Evolutionary conservation across 1,140 invertebrate species (phyloP).

Genomic region (Pectinophora gossypiella): DNA sequence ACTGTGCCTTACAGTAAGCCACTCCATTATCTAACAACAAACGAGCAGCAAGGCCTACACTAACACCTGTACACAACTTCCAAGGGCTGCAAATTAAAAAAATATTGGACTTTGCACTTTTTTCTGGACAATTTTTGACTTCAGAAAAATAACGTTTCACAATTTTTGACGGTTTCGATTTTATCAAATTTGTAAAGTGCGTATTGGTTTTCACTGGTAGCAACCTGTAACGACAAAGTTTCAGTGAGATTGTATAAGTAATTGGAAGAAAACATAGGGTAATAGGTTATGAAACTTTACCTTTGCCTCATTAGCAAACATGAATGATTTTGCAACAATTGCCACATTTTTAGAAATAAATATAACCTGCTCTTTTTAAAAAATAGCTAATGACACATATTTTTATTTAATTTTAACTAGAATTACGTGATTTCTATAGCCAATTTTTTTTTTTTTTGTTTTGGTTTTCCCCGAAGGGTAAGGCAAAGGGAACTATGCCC

Average conservation of each 20-base stretch:
- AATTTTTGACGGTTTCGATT: constrained; percentile 44
- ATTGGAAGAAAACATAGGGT: constrained; percentile 5
- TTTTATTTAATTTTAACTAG: not conserved
- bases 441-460: no score
- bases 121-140: constrained; percentile 33
- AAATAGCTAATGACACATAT: not conserved
- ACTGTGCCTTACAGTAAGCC: constrained; percentile 48
- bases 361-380: not conserved
- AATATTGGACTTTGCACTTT: constrained; percentile 35
- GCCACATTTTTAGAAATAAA: constrained; percentile 34
- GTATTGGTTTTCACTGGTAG: constrained; percentile 38
- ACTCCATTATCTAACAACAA: constrained; percentile 39
- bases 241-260: not conserved
- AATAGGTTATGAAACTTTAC: constrained; percentile 24
- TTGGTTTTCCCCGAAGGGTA: no score
- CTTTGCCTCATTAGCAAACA: constrained; percentile 32
- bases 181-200: constrained; percentile 42
- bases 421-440: constrained; percentile 4
- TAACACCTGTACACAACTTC: constrained; percentile 60
- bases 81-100: constrained; percentile 51
- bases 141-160: constrained; percentile 46
- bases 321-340: constrained; percentile 35
- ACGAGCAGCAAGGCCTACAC: constrained; percentile 52
- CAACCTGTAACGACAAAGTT: constrained; percentile 24
- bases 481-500: no score